Percentiles rank a stretch among this genome's conserved stretches.
Evolutionary conservation across 2,888 invertebrate species (phyloP).

Genomic region (Callimorpha dominula): DNA sequence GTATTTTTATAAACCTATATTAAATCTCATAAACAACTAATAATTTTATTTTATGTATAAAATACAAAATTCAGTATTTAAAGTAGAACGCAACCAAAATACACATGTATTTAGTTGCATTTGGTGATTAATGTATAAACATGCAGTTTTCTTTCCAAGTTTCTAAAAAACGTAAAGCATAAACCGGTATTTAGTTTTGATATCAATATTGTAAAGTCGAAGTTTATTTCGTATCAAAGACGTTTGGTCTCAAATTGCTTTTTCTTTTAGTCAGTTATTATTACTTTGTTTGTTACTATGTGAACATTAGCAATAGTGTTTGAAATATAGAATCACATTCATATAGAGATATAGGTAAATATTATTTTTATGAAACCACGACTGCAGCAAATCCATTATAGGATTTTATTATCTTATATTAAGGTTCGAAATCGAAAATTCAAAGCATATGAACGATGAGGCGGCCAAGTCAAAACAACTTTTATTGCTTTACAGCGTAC

Average conservation of each 20-base stretch:
- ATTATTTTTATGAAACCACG: constrained; percentile 71
- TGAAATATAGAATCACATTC: constrained; percentile 55
- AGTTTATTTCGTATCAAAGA: not conserved
- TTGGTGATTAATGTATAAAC: not conserved
- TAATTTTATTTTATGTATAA: not conserved
- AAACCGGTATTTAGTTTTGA: not conserved
- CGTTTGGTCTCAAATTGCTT: not conserved
- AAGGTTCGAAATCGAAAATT: constrained; percentile 76
- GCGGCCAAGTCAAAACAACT: constrained; percentile 59
- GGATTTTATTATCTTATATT: constrained; percentile 81
- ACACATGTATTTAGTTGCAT: not conserved
- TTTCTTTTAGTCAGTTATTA: constrained; percentile 10
- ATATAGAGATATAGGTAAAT: constrained; percentile 61
- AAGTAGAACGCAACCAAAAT: not conserved
- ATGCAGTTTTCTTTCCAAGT: no score
- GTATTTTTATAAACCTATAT: not conserved
- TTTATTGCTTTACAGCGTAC: constrained; percentile 61
- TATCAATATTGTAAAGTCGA: constrained; percentile 4
- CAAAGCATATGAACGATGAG: constrained; percentile 51
- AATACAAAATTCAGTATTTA: not conserved
- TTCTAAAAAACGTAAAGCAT: no score
- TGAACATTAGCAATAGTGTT: constrained; percentile 11
- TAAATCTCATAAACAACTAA: not conserved
- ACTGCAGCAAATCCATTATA: constrained; percentile 78
- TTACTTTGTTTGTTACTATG: constrained; percentile 13